A percentile compares a stretch with the other conserved stretches of the same genome.
These are phyloP conservation scores for Cataglyphis cursor DNA, from an alignment of 2,888 invertebrate genomes.

Conservation along the genomic window DNA sequence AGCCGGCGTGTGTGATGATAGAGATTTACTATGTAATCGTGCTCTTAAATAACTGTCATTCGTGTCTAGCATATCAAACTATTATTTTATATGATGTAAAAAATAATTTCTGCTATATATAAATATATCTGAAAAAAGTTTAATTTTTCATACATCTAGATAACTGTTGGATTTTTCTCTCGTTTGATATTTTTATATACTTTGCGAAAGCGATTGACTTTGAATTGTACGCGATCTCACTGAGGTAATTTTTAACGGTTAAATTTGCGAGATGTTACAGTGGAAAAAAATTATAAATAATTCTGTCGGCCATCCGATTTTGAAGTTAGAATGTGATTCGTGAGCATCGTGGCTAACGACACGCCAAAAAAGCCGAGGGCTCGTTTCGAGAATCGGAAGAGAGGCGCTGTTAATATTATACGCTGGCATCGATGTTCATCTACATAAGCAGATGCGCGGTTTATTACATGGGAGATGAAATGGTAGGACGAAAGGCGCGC, in stretches of 20 bases:
- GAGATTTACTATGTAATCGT: conserved; percentile 31
- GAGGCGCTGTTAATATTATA: conserved; percentile 47
- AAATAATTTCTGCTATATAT: background rate
- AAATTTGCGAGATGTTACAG: background rate
- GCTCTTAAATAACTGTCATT: conserved; percentile 33
- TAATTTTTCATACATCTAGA: background rate
- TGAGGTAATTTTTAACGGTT: background rate
- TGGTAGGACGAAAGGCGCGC: conserved; percentile 13
- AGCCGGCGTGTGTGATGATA: background rate
- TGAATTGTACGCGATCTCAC: background rate
- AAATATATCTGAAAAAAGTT: background rate
- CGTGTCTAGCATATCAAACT: conserved; percentile 33
- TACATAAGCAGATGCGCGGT: conserved; percentile 55
- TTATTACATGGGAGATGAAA: conserved; percentile 46
- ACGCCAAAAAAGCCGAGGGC: conserved; percentile 29
- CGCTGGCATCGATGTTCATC: conserved; percentile 48
- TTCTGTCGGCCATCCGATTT: conserved; percentile 16
- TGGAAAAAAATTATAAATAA: conserved; percentile 18
- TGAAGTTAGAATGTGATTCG: conserved; percentile 10
- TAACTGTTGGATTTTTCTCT: background rate
- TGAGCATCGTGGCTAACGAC: conserved; percentile 21
- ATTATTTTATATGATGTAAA: conserved; percentile 28
- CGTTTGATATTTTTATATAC: background rate
- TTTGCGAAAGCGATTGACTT: background rate
- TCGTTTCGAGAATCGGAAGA: conserved; percentile 43